Evolutionary conservation across 2,888 invertebrate genomes (phyloP).

Genomic region (Gari tellinella): DNA sequence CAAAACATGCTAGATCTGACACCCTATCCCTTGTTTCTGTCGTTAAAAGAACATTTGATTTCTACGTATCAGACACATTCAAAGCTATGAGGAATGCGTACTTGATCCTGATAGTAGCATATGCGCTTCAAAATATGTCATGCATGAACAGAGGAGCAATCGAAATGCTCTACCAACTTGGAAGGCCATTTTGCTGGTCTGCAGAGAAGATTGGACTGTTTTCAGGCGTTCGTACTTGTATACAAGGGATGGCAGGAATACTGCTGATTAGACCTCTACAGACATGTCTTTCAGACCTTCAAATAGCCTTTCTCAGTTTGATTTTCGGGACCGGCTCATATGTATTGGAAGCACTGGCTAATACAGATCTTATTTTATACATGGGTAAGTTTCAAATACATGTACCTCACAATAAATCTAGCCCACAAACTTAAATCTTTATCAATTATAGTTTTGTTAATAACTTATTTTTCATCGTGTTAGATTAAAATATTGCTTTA

Average conservation of each 20-base stretch:
- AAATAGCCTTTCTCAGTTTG: constrained; percentile 35
- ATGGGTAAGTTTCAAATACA: constrained; percentile 45
- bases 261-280: constrained; percentile 36
- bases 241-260: constrained; percentile 34
- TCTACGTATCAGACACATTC: constrained; percentile 20
- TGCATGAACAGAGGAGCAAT: constrained; percentile 9
- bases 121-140: constrained; percentile 15
- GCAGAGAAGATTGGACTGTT: constrained; percentile 53
- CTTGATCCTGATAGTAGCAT: constrained; percentile 24
- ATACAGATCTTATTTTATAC: constrained; percentile 43
- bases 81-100: constrained; percentile 25
- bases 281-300: constrained; percentile 37
- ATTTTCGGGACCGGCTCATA: constrained; percentile 29
- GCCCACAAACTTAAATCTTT: too few relatives aligned
- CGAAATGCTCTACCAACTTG: constrained; percentile 53
- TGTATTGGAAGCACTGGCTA: constrained; percentile 37
- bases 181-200: constrained; percentile 60
- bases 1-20: constrained; percentile 12
- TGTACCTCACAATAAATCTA: too few relatives aligned
- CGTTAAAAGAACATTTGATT: constrained; percentile 17
- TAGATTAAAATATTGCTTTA: too few relatives aligned
- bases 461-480: too few relatives aligned
- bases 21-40: background rate
- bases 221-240: constrained; percentile 21
- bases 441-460: too few relatives aligned